Conservation (phyloP, 1,140 invertebrate species). For the Drosophila ironensis region DNA sequence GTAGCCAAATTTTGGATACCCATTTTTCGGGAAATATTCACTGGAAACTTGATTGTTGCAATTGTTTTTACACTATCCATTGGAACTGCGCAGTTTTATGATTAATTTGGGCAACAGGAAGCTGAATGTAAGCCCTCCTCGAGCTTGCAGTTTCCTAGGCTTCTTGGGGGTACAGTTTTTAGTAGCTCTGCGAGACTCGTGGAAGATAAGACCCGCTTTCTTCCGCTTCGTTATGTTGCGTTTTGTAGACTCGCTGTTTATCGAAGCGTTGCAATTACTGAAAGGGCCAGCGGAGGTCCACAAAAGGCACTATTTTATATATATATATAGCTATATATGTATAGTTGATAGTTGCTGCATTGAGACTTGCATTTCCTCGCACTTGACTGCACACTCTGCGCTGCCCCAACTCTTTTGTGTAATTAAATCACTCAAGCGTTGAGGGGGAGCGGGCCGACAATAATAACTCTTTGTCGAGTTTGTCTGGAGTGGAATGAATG, state of each 20-base stretch:
- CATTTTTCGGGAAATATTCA: not conserved
- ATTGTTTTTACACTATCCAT: too few relatives aligned
- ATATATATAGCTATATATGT: slow-evolving; percentile 2
- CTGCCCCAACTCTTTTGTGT: slow-evolving; percentile 44
- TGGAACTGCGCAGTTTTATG: too few relatives aligned
- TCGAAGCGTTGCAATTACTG: slow-evolving; percentile 77
- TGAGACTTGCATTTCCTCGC: slow-evolving; percentile 66
- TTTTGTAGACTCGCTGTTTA: slow-evolving; percentile 51
- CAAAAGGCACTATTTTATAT: slow-evolving; percentile 8
- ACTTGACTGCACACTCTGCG: slow-evolving; percentile 67
- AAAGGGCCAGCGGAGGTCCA: slow-evolving; percentile 46
- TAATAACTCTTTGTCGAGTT: too few relatives aligned
- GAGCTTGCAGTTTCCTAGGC: too few relatives aligned
- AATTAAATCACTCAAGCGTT: slow-evolving; percentile 77
- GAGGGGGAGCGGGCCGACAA: slow-evolving; percentile 25
- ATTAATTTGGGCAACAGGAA: too few relatives aligned
- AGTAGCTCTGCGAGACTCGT: slow-evolving; percentile 1
- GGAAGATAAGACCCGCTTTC: slow-evolving; percentile 42
- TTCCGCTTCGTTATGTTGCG: slow-evolving; percentile 64
- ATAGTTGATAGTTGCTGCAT: slow-evolving; percentile 26
- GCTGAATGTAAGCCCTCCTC: too few relatives aligned
- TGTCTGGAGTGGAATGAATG: slow-evolving; percentile 17
- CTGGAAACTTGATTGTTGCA: not conserved
- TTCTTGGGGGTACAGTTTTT: too few relatives aligned
- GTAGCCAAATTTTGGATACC: too few relatives aligned